Conservation (phyloP, 2,888 invertebrate species). For the Microctonus brassicae region DNA sequence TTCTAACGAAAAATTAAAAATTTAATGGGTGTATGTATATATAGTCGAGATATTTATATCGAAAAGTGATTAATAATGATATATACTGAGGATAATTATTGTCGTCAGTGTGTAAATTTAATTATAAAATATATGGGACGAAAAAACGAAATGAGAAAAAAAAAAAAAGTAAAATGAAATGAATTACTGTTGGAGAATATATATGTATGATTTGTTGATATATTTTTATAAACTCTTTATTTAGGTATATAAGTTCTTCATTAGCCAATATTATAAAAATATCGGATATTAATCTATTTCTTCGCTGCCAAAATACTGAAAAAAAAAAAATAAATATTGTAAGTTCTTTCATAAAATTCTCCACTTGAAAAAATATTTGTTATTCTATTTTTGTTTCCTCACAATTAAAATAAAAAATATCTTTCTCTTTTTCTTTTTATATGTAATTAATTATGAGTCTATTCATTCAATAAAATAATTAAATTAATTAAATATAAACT, state of each 20-base stretch:
- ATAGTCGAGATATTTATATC: constrained; percentile 53
- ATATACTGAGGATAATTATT: constrained; percentile 34
- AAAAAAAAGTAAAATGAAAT: constrained; percentile 36
- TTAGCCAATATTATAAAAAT: constrained; percentile 32
- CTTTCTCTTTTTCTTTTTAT: too few species aligned
- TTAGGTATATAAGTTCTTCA: constrained; percentile 54
- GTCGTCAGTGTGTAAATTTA: constrained; percentile 41
- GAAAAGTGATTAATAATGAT: background rate
- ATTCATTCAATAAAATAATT: too few species aligned
- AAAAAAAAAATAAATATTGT: background rate
- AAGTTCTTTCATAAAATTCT: background rate
- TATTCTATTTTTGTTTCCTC: background rate
- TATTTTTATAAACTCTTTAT: constrained; percentile 68
- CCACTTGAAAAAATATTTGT: constrained; percentile 12
- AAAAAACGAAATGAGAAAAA: constrained; percentile 12
- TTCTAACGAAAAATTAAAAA: constrained; percentile 51
- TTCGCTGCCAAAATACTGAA: constrained; percentile 40
- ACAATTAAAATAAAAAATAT: background rate
- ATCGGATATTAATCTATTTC: constrained; percentile 48
- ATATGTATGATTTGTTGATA: constrained; percentile 68
- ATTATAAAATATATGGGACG: constrained; percentile 55
- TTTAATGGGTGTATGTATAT: constrained; percentile 65
- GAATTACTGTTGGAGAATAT: constrained; percentile 62
- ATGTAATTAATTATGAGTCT: too few species aligned
- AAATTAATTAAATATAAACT: too few species aligned